Percentiles rank a stretch among this genome's conserved stretches.
These are phyloP conservation scores for Galbula dea DNA, from an alignment of 2,113 vertebrate species.

Conservation along the genomic window DNA sequence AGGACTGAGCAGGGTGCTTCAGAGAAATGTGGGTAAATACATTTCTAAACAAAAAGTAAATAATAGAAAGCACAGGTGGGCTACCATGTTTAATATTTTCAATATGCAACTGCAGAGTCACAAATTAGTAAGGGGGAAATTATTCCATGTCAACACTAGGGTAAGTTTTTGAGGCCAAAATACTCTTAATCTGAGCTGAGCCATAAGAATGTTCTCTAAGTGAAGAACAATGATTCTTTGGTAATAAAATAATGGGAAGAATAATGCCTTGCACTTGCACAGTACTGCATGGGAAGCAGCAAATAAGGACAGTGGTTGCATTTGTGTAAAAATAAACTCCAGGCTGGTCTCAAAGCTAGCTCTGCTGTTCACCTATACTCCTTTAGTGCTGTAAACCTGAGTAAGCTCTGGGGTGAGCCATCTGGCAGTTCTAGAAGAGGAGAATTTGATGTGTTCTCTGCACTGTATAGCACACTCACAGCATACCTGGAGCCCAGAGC, in stretches of 20 bases:
- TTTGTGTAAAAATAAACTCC: not conserved
- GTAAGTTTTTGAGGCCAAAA: not conserved
- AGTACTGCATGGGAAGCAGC: not conserved
- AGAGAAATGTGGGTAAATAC: not conserved
- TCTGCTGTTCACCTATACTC: constrained; percentile 12
- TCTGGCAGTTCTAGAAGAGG: not conserved
- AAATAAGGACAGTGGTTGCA: constrained; percentile 30
- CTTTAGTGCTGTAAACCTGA: not conserved
- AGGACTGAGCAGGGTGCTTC: not conserved
- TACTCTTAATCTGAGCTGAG: not conserved
- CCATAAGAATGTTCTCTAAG: not conserved
- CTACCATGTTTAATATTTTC: not conserved
- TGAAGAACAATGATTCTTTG: not conserved
- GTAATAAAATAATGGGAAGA: not conserved
- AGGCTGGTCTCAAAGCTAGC: constrained; percentile 27
- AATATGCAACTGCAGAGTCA: not conserved
- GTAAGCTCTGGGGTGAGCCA: not conserved
- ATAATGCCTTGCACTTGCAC: not conserved
- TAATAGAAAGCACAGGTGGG: not conserved
- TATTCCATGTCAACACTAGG: not conserved
- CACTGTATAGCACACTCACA: not conserved
- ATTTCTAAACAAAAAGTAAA: constrained; percentile 18
- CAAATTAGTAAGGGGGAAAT: not conserved
- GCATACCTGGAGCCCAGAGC: fast-evolving
- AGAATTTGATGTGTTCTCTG: not conserved